Conservation (phyloP, 2,888 invertebrate genomes). For the Deladenus siricidicola region DNA sequence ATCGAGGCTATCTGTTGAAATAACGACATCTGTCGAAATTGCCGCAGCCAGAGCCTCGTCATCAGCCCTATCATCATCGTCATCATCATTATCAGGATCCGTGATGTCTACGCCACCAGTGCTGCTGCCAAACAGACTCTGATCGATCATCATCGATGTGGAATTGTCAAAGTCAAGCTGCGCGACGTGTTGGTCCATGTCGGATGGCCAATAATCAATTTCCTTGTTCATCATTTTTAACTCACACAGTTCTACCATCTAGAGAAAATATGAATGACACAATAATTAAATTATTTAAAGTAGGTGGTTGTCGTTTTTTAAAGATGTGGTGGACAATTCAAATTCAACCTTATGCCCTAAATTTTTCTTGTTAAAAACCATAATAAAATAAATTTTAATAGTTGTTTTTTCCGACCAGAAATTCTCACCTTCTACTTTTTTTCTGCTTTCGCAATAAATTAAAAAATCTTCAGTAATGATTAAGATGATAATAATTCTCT, state of each 20-base stretch:
- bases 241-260: slow-evolving; percentile 37
- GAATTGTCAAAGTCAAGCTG: slow-evolving; percentile 49
- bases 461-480: too few species aligned
- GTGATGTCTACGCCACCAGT: neutral
- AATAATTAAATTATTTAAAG: too few species aligned
- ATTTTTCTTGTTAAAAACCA: too few species aligned
- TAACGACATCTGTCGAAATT: slow-evolving; percentile 27
- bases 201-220: slow-evolving; percentile 37
- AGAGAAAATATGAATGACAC: neutral
- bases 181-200: slow-evolving; percentile 52
- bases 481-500: too few species aligned
- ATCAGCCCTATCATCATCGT: neutral
- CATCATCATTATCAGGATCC: neutral
- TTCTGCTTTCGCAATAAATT: too few species aligned
- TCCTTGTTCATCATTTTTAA: slow-evolving; percentile 30
- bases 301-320: too few species aligned
- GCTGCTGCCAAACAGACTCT: slow-evolving; percentile 23
- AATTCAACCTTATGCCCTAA: too few species aligned
- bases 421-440: too few species aligned
- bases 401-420: too few species aligned
- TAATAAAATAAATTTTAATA: too few species aligned
- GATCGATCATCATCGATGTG: slow-evolving; percentile 22
- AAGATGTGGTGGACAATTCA: too few species aligned
- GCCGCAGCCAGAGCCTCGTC: neutral
- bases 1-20: slow-evolving; percentile 51